Evolutionary conservation across 1,140 invertebrate species (phyloP).

Genomic region (Trachelipus rathkii): DNA sequence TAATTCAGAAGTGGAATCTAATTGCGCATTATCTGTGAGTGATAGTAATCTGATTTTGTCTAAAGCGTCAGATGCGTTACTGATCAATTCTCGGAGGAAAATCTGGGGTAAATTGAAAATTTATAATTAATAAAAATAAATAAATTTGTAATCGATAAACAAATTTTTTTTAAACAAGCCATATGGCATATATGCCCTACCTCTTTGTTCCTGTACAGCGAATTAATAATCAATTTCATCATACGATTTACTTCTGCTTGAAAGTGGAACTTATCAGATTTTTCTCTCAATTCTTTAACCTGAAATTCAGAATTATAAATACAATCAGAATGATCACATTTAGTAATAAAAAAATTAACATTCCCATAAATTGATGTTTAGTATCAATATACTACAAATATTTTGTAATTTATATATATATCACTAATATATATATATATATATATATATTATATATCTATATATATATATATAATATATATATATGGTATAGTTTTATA

Average conservation of each 20-base stretch:
- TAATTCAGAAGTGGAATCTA: constrained; percentile 75
- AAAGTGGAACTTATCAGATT: constrained; percentile 89
- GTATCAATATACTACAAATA: too few relatives aligned
- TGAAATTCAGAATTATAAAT: constrained; percentile 53
- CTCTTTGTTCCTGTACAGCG: constrained; percentile 96
- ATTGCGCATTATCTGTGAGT: constrained; percentile 74
- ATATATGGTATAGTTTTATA: too few relatives aligned
- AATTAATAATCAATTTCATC: constrained; percentile 99
- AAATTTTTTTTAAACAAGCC: too few relatives aligned
- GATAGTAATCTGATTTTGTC: constrained; percentile 92
- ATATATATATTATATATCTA: too few relatives aligned
- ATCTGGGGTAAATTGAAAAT: constrained; percentile 61
- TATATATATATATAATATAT: too few relatives aligned
- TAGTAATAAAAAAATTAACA: too few relatives aligned
- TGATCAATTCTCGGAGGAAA: constrained; percentile 93
- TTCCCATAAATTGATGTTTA: too few relatives aligned
- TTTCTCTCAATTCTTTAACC: constrained; percentile 83
- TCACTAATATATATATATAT: too few relatives aligned
- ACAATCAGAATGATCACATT: too few relatives aligned
- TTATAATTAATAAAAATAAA: too few relatives aligned
- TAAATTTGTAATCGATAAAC: too few relatives aligned
- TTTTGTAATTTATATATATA: too few relatives aligned
- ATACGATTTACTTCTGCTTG: constrained; percentile 96
- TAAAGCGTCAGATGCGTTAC: constrained; percentile 91
- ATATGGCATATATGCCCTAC: constrained; percentile 52